These are phyloP conservation scores for Loris lydekkerianus DNA, from an alignment of 2,797 vertebrate species.

Conservation along the genomic window DNA sequence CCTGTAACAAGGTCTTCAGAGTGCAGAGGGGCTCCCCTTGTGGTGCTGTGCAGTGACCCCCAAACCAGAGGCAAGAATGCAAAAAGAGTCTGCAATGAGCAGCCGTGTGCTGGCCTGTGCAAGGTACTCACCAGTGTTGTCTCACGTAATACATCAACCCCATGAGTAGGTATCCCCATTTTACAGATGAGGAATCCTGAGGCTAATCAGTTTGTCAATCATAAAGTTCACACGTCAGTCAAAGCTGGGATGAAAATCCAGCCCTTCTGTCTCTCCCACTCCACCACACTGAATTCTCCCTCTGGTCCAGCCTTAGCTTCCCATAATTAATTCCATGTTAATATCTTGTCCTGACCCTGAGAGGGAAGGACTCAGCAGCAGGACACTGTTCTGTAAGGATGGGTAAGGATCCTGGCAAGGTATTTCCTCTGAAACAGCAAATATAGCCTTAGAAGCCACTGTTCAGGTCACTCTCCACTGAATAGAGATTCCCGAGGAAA, in stretches of 20 bases:
- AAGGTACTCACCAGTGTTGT: background rate
- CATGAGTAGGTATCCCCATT: background rate
- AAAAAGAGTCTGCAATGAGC: background rate
- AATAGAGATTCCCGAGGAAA: too few relatives aligned
- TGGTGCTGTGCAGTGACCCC: too few relatives aligned
- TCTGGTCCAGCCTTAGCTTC: background rate
- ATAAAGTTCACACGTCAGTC: background rate
- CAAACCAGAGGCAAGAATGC: too few relatives aligned
- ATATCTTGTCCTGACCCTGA: slow-evolving; percentile 16
- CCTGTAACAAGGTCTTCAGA: too few relatives aligned
- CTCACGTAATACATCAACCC: background rate
- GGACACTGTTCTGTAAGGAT: background rate
- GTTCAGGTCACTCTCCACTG: too few relatives aligned
- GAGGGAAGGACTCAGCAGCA: background rate
- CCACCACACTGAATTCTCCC: too few relatives aligned
- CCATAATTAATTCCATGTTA: background rate
- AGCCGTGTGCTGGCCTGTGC: background rate
- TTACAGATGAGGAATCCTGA: background rate
- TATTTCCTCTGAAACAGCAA: too few relatives aligned
- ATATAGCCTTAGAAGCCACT: too few relatives aligned
- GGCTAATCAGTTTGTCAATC: background rate
- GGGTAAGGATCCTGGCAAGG: too few relatives aligned
- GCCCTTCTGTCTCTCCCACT: background rate
- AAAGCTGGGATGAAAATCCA: background rate
- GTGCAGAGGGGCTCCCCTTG: too few relatives aligned